Evolutionary conservation across 2,888 invertebrate genomes (phyloP).

Genomic region (Apamea monoglypha): DNA sequence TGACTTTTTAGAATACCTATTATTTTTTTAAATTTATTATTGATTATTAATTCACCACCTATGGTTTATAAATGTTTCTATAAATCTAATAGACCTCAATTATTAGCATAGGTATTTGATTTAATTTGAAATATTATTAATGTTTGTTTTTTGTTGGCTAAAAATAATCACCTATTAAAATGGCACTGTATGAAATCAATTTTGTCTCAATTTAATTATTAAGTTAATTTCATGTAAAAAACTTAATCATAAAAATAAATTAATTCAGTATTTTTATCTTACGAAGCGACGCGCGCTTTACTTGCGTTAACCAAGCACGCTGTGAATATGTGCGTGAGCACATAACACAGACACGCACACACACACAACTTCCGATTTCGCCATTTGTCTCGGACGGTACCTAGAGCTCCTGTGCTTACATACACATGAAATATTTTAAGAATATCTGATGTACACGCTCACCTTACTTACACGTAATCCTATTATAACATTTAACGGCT

Average conservation of each 20-base stretch:
- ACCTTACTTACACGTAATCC: conserved; percentile 10
- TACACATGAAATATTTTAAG: neutral
- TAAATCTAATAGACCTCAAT: no score
- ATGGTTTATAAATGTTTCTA: neutral
- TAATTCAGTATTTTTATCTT: neutral
- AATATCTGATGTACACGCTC: neutral
- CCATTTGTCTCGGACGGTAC: neutral
- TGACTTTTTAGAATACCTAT: neutral
- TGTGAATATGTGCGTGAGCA: neutral
- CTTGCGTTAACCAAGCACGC: neutral
- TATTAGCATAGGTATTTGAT: neutral
- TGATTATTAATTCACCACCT: neutral
- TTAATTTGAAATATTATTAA: neutral
- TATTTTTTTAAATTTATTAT: neutral
- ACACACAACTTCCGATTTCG: neutral
- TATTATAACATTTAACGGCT: conserved; percentile 39
- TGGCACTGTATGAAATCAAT: neutral
- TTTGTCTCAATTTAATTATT: neutral
- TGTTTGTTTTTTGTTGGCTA: neutral
- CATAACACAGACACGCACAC: neutral
- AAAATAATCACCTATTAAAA: neutral
- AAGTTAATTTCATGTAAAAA: neutral
- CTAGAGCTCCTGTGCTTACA: neutral
- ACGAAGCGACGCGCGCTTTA: neutral
- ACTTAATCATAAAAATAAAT: neutral